Evolutionary conservation across 2,888 invertebrate genomes (phyloP), one percentile per base, ranked within the genome.

Genomic region (Neoscelio sp.): DNA sequence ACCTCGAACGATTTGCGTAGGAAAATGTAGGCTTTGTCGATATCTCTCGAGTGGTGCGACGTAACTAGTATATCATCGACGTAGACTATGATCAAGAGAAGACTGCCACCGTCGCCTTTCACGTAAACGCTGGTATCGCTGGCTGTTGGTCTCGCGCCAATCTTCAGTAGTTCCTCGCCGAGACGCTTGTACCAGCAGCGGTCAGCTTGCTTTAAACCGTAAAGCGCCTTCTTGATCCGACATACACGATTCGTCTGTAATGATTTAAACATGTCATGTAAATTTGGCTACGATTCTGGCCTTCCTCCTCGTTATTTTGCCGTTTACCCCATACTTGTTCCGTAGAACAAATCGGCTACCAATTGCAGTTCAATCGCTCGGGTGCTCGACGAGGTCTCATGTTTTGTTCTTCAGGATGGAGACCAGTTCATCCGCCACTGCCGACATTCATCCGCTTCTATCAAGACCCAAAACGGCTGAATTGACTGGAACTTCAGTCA

Each of bases 41-140:
- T 67, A 6, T 40, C 73, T 15, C 50, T 48, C 17, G 26, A 10
- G 64, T 81, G 56, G 13, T 60, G 78, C 8, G 81, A 84, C 26
- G 75, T 74, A 13, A 85, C 65, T 6, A 85, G 17, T 17, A 85
- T 80, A 62, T 86, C 85, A 33, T 85, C 83, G 8, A 86, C 85
- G 74, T 84, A 85, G 8, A 83, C 80, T 8, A 78, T 46, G 18
- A 84, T 76, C 8, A 54, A 2, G 4, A 82, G 26, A 2, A 65
- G 80, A 8, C 23, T 46, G 26, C 18, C 30, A 0, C 13, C 20
- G 0, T 28, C 6, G 1, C 2, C 26, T 7, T 56, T 44, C 4
- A 74, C 33, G 20, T 74, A 74, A 2, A 70, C n/a, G 38, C 78
- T 64, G 1, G 68, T 54, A 44, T 74, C 74, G 0, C 58, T 35